Base-by-base conservation (phyloP, 1,140 invertebrate species). In the Camponotus floridanus region DNA sequence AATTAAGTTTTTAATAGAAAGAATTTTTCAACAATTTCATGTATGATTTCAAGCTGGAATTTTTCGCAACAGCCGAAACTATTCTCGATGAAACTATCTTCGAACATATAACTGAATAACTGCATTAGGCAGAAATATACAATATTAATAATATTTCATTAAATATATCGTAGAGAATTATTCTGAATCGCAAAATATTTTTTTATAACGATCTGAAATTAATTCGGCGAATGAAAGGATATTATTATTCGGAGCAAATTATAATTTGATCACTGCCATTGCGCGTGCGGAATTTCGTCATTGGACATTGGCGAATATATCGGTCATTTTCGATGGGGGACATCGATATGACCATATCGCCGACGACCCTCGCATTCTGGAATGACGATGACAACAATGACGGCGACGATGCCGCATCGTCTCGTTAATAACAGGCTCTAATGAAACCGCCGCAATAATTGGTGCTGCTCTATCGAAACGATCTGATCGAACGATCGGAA, bases 401-500 rank as follows among this genome's bases (percentile, higher is more conserved):
- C 36, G 42, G 31, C 26, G 39, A 64, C 39, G 26, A 9, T 15
- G 39, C 18, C 21, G 11, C 57, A 3, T 3, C 61, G 45, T 67
- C 42, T 79, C 61, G 61, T 79, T 67, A 79, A 79, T 79, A 79
- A 67, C 61, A 13, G 39, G 7, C 65, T 74, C 31, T 36, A 62
- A 67, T 67, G 76, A 51, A 67, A 79, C 76, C 31, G 64, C 76
- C 61, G 76, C 42, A 79, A 79, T 79, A 79, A 79, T 79, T 67
- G 76, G 42, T 39, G 61, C 31, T 31, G 33, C 61, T 79, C 36
- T n/a, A 8, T 67, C 61, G 31, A 79, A 79, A 39, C 76, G 59
- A 65, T 33, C 39, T 26, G 59, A 31, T 76, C 45, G 61, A 79
- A 65, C 42, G 18, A 15, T 11, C 31, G 42, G 42, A 67, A 36